These are phyloP conservation scores for Mormyrus hasselquistii DNA, from an alignment of 2,797 vertebrate genomes.

Conservation along the genomic window DNA sequence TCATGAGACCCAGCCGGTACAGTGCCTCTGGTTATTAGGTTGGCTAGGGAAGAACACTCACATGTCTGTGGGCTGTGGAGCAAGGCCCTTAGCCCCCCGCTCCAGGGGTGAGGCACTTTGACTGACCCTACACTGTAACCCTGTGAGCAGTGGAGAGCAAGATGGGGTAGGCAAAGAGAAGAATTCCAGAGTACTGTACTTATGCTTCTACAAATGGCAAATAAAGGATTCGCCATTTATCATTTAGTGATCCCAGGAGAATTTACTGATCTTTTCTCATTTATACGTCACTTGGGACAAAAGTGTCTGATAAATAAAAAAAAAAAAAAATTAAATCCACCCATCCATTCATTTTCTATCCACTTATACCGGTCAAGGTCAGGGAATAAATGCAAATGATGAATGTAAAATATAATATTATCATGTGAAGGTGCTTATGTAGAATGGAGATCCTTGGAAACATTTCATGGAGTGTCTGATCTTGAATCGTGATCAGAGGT, in stretches of 20 bases:
- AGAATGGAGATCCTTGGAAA: background rate
- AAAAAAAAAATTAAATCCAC: background rate
- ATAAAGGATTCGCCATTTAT: background rate
- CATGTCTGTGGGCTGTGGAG: background rate
- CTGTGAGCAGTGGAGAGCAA: background rate
- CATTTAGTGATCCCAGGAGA: background rate
- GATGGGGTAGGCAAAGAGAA: background rate
- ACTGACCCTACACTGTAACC: background rate
- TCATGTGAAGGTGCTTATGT: background rate
- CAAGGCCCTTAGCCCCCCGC: background rate
- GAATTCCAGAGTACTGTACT: background rate
- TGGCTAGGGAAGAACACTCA: background rate
- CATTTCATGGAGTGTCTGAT: background rate
- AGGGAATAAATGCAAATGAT: background rate
- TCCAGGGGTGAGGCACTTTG: background rate
- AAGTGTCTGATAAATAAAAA: background rate
- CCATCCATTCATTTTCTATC: background rate
- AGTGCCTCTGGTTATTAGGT: background rate
- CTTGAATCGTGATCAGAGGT: background rate
- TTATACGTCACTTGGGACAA: background rate
- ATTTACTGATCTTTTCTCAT: background rate
- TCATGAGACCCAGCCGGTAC: background rate
- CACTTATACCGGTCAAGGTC: background rate
- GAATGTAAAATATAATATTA: background rate
- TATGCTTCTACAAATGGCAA: background rate